Conservation (phyloP, 2,113 vertebrate species). For the Austrofundulus limnaeus region DNA sequence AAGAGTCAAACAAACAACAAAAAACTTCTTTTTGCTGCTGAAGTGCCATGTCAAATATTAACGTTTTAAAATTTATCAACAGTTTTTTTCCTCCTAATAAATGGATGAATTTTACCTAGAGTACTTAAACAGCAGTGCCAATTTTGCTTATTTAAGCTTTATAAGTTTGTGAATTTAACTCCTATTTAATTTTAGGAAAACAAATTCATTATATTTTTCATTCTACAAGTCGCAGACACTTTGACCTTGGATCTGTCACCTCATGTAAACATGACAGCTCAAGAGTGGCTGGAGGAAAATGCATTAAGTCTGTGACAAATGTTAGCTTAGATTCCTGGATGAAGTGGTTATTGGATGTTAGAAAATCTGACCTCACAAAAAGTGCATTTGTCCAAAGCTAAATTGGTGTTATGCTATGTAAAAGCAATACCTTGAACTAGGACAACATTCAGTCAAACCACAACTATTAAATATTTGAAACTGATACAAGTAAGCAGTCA, state of each 20-base stretch:
- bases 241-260: background rate
- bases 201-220: background rate
- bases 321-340: conserved; percentile 3
- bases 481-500: background rate
- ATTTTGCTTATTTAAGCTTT: background rate
- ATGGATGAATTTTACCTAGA: background rate
- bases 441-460: background rate
- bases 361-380: conserved; percentile 1
- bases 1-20: background rate
- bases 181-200: background rate
- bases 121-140: background rate
- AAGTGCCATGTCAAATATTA: background rate
- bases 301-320: conserved; percentile 7
- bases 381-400: background rate
- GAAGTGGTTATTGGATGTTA: conserved; percentile 4
- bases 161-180: background rate
- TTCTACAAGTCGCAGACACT: conserved; percentile 4
- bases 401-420: background rate
- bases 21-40: too few relatives aligned
- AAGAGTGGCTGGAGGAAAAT: background rate
- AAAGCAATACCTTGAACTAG: background rate
- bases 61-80: too few relatives aligned
- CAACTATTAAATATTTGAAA: background rate
- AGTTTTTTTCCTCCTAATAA: background rate
- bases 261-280: conserved; percentile 1